Evolutionary conservation across 2,113 vertebrate genomes (phyloP).

Genomic region (Tragelaphus imberbis): DNA sequence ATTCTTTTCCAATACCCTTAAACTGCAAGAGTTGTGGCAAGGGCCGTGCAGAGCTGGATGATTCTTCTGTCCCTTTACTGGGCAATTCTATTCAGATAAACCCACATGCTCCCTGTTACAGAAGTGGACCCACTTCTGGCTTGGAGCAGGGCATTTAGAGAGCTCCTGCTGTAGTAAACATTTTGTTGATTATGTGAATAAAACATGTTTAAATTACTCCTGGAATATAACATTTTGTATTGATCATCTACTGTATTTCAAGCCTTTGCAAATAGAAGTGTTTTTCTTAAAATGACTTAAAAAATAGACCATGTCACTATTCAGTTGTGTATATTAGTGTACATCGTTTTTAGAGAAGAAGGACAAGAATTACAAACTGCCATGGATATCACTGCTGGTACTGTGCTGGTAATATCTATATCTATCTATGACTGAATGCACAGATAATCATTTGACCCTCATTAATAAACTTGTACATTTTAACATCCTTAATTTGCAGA

Average conservation of each 20-base stretch:
- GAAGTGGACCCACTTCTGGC: neutral
- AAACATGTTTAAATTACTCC: neutral
- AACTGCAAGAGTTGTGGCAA: neutral
- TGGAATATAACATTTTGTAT: neutral
- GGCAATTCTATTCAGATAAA: neutral
- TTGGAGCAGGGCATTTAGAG: neutral
- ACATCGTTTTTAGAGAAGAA: constrained; percentile 9
- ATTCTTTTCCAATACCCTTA: constrained; percentile 15
- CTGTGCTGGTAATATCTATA: neutral
- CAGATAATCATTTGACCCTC: neutral
- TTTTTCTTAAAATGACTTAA: constrained; percentile 15
- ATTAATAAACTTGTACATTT: constrained; percentile 18
- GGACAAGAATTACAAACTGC: neutral
- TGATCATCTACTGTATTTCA: neutral
- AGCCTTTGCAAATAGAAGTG: neutral
- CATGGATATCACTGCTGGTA: neutral
- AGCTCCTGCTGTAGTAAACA: neutral
- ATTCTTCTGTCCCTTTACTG: neutral
- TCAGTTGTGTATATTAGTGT: neutral
- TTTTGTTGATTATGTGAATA: neutral
- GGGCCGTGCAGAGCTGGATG: neutral
- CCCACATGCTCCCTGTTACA: neutral
- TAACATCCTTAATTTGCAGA: neutral
- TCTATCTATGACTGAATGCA: neutral
- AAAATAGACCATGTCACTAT: neutral